Evolutionary conservation across 1,140 invertebrate species (phyloP).

Genomic region (Hestina assimilis): DNA sequence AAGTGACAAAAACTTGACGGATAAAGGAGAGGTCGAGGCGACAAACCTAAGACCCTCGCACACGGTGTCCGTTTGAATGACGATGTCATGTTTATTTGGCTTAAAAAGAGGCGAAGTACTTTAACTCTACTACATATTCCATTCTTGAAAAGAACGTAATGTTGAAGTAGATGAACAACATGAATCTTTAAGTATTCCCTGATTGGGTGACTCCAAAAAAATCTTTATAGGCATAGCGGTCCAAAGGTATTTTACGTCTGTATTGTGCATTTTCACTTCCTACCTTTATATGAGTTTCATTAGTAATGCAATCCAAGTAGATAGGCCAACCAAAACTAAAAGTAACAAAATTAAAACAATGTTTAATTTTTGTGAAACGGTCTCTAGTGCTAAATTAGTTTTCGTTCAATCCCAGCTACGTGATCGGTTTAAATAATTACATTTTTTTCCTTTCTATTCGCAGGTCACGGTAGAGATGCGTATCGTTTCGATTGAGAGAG

Average conservation of each 20-base stretch:
- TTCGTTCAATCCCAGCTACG: constrained; percentile 56
- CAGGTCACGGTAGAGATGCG: constrained; percentile 55
- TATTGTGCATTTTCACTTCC: neutral
- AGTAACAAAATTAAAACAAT: constrained; percentile 27
- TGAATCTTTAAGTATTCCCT: constrained; percentile 23
- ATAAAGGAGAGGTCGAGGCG: constrained; percentile 60
- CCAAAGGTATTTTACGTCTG: neutral
- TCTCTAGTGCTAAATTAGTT: constrained; percentile 64
- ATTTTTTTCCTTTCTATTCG: constrained; percentile 47
- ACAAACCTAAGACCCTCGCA: constrained; percentile 45
- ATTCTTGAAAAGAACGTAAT: constrained; percentile 23
- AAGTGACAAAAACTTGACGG: constrained; percentile 59
- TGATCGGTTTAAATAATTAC: constrained; percentile 68
- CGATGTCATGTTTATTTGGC: constrained; percentile 70
- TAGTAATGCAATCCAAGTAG: neutral
- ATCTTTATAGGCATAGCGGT: constrained; percentile 1
- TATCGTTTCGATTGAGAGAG: constrained; percentile 63
- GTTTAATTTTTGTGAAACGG: constrained; percentile 53
- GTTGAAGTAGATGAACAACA: constrained; percentile 16
- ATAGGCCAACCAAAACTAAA: neutral
- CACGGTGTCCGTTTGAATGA: constrained; percentile 56
- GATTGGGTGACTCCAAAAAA: constrained; percentile 28
- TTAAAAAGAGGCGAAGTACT: constrained; percentile 52
- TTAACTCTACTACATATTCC: constrained; percentile 41
- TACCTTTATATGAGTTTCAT: neutral